Base-by-base conservation (phyloP, 1,140 invertebrate genomes). In the Drosophila sechellia region DNA sequence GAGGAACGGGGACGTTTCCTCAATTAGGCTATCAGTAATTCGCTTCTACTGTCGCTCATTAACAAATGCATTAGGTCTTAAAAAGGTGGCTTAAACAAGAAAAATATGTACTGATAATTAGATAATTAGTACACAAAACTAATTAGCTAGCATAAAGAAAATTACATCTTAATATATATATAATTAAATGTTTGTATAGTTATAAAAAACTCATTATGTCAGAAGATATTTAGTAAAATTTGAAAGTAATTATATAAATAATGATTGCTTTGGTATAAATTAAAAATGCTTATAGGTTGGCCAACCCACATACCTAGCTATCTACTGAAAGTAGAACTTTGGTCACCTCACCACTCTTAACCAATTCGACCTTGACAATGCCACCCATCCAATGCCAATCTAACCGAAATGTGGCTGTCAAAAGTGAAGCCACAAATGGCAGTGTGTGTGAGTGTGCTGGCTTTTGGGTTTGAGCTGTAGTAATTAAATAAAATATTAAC, bases 401-500 rank as follows among this genome's bases (percentile, higher is more conserved):
- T 22, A 52, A 73, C 35, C 40, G 39, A 55, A 63, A 56, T 55
- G 57, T 22, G 10, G 42, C 43, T 73, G 27, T 46, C 35, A 53
- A 52, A 50, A 43, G 50, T 20, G 25, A 45, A 35, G 37, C 20
- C 13, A 40, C 34, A 45, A 55, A 39, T 48, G 27, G 8, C 37
- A 37, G 15, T 45, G 57, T 2, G 25, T 5, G 25, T 27, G 37
- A 27, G 17, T 39, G 42, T n/a, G 27, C 2, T 27, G 15, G n/a
- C 15, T 17, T 22, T 61, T 42, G 22, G 37, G 46, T 34, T 59
- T 54, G 52, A 43, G 52, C 15, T 45, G 68, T 54, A 48, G 55
- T 75, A 75, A 75, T 75, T 75, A 75, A 75, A 75, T 75, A 57
- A 75, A 75, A 75, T 75, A 75, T 75, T 75, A 75, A 75, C 60